A percentile compares a stretch with the other conserved stretches of the same genome.
Evolutionary conservation across 2,888 invertebrate genomes (phyloP).

Genomic region (Exocentrus adspersus): DNA sequence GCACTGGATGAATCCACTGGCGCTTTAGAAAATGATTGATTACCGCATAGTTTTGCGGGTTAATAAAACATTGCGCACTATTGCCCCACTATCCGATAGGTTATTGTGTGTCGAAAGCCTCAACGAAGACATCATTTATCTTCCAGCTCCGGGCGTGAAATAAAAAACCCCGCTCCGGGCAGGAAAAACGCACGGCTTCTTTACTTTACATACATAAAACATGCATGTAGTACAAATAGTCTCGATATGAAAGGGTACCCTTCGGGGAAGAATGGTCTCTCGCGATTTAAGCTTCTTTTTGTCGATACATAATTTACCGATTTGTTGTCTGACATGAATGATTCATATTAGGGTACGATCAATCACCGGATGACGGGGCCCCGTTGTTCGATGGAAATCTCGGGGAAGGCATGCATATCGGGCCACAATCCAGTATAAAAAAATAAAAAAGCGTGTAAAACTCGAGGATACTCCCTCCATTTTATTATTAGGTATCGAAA

Average conservation of each 20-base stretch:
- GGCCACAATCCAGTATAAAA: too few species aligned
- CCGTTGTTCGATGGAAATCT: conserved; percentile 17
- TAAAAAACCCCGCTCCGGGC: conserved; percentile 19
- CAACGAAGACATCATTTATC: conserved; percentile 23
- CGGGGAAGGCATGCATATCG: conserved; percentile 10
- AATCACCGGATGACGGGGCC: conserved; percentile 36
- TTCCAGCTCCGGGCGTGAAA: conserved; percentile 7
- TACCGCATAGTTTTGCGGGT: neutral
- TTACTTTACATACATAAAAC: conserved; percentile 32
- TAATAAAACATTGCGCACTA: conserved; percentile 6
- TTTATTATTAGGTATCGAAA: too few species aligned
- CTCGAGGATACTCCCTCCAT: too few species aligned
- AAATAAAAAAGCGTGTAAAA: too few species aligned
- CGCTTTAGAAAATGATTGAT: neutral
- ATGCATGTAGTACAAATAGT: conserved; percentile 29
- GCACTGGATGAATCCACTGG: too few species aligned
- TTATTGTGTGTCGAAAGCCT: conserved; percentile 20
- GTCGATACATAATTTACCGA: conserved; percentile 32
- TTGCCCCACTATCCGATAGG: conserved; percentile 9
- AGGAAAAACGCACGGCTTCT: conserved; percentile 24
- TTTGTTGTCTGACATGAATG: conserved; percentile 33
- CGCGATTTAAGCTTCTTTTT: conserved; percentile 24
- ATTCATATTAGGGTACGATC: conserved; percentile 40
- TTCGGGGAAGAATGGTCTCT: conserved; percentile 27
- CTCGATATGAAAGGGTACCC: conserved; percentile 24